phyloP scores from a whole-genome alignment of 2,113 vertebrate genomes.

The Alectura lathami region DNA sequence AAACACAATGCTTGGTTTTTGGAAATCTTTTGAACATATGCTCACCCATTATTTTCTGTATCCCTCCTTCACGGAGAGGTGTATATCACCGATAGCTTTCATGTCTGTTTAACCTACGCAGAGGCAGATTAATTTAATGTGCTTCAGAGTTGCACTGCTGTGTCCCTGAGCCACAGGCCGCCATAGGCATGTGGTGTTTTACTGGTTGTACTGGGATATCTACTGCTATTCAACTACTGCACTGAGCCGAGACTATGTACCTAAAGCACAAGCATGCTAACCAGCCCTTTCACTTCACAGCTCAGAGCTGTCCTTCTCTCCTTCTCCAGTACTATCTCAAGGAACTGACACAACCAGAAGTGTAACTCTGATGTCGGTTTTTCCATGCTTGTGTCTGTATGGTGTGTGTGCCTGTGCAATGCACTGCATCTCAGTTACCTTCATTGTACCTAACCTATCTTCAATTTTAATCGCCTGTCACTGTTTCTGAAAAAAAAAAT shows the following conservation, averaged over 20 bases:
- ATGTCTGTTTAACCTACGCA: neutral
- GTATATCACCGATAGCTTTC: neutral
- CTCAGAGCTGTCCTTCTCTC: neutral
- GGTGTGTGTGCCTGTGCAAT: neutral
- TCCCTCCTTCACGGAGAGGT: neutral
- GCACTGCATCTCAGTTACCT: neutral
- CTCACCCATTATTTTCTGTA: neutral
- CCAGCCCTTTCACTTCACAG: neutral
- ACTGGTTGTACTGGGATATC: neutral
- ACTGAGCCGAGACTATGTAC: neutral
- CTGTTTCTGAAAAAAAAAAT: neutral
- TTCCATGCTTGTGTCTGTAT: neutral
- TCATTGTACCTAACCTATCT: neutral
- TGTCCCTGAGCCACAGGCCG: neutral
- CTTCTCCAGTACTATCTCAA: neutral
- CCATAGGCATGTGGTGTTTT: too few relatives aligned
- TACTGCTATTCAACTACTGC: accelerated
- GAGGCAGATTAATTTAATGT: neutral
- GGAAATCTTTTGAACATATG: neutral
- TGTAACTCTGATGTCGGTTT: accelerated
- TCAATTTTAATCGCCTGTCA: accelerated
- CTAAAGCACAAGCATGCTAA: neutral
- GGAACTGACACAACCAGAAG: neutral
- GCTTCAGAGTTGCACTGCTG: neutral
- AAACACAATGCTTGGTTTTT: neutral